A percentile compares a stretch with the other conserved stretches of the same genome.
These are phyloP conservation scores for Ormyrus thymus DNA, from an alignment of 2,888 invertebrate species.

Conservation along the genomic window DNA sequence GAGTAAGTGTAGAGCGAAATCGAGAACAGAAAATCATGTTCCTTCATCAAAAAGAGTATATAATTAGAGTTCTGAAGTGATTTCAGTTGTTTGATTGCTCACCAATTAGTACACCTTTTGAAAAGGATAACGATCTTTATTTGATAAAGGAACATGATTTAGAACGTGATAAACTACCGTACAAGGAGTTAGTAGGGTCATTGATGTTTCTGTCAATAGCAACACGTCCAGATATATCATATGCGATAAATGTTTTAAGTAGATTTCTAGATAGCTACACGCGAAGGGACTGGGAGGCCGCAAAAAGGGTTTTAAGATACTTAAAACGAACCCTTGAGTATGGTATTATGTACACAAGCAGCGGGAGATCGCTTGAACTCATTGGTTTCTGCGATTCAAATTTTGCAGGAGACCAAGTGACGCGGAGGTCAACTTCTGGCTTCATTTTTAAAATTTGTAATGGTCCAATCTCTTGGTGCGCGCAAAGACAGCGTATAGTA, in stretches of 20 bases:
- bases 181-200: slow-evolving; percentile 51
- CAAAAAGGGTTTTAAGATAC: slow-evolving; percentile 55
- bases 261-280: slow-evolving; percentile 42
- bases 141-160: slow-evolving; percentile 14
- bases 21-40: not conserved
- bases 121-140: slow-evolving; percentile 10
- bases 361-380: slow-evolving; percentile 30
- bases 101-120: not conserved
- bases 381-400: slow-evolving; percentile 58
- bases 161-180: slow-evolving; percentile 18
- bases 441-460: slow-evolving; percentile 45
- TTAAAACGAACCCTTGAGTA: slow-evolving; percentile 46
- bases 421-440: slow-evolving; percentile 51
- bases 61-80: not conserved
- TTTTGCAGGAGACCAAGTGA: slow-evolving; percentile 50
- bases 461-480: slow-evolving; percentile 51
- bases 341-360: slow-evolving; percentile 48
- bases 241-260: slow-evolving; percentile 50
- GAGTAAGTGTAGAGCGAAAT: not conserved
- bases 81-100: not conserved
- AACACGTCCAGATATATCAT: slow-evolving; percentile 56
- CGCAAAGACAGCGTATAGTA: slow-evolving; percentile 52
- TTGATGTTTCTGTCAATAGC: slow-evolving; percentile 51
- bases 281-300: slow-evolving; percentile 49
- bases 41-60: slow-evolving; percentile 10